Evolutionary conservation across 2,888 invertebrate genomes (phyloP).

Genomic region (Cryptophagus acutangulus): DNA sequence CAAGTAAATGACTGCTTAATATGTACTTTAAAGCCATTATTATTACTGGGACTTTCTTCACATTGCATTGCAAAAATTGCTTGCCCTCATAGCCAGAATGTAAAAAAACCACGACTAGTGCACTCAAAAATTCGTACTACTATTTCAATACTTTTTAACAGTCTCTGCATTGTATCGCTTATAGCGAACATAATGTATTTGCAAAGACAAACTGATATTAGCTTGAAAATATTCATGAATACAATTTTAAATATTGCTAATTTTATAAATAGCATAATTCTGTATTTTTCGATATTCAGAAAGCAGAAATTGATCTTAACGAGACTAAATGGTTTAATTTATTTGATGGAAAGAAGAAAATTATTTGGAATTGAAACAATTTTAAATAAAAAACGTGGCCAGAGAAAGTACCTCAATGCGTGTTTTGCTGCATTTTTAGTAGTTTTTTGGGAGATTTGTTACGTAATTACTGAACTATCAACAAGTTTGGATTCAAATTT

Average conservation of each 20-base stretch:
- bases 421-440: too few species aligned
- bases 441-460: too few species aligned
- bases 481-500: too few species aligned
- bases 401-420: too few species aligned
- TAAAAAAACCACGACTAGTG: background rate
- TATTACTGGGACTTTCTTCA: background rate
- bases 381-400: too few species aligned
- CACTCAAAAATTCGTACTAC: background rate
- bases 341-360: background rate
- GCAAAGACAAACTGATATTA: background rate
- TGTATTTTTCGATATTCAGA: background rate
- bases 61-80: background rate
- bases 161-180: background rate
- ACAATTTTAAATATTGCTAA: background rate
- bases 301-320: background rate
- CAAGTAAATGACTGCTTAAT: too few species aligned
- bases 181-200: background rate
- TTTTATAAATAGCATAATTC: background rate
- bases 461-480: too few species aligned
- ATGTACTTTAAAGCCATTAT: background rate
- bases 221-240: background rate
- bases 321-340: background rate
- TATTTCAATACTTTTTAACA: background rate
- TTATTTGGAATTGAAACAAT: background rate
- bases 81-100: background rate